Evolutionary conservation across 2,888 invertebrate species (phyloP).

Genomic region (Nipponacmea schrenckii): DNA sequence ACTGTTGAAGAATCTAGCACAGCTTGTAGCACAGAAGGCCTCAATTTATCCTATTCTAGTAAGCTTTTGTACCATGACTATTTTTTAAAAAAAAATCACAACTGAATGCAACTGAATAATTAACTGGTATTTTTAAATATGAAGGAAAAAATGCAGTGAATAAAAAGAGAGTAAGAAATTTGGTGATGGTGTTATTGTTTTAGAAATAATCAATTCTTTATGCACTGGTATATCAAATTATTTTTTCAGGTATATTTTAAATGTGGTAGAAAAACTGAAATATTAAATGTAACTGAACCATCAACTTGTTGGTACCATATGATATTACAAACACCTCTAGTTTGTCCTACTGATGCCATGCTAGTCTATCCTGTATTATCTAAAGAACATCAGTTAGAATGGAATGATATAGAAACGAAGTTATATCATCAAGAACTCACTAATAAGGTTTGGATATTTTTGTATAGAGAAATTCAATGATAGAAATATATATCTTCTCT

Average conservation of each 20-base stretch:
- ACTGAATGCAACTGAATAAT: too few relatives aligned
- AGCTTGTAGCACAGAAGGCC: too few relatives aligned
- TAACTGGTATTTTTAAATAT: too few relatives aligned
- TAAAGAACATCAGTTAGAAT: constrained; percentile 48
- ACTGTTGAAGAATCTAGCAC: too few relatives aligned
- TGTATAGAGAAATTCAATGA: not conserved
- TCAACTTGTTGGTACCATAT: constrained; percentile 64
- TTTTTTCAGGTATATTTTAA: constrained; percentile 54
- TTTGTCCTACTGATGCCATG: constrained; percentile 65
- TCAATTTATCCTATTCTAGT: too few relatives aligned
- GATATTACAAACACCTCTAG: constrained; percentile 62
- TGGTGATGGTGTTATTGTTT: too few relatives aligned
- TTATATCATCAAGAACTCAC: constrained; percentile 58
- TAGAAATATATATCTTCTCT: not conserved
- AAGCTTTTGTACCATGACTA: too few relatives aligned
- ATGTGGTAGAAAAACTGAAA: constrained; percentile 59
- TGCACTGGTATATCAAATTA: too few relatives aligned
- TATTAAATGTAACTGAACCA: constrained; percentile 65
- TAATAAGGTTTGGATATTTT: constrained; percentile 48
- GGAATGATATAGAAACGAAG: constrained; percentile 63
- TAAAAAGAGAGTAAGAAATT: too few relatives aligned
- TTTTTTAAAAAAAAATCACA: too few relatives aligned
- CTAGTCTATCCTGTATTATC: constrained; percentile 66
- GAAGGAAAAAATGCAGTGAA: too few relatives aligned
- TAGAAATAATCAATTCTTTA: too few relatives aligned